Evolutionary conservation across 2,797 vertebrate species (phyloP).

Genomic region (Spea hammondii): DNA sequence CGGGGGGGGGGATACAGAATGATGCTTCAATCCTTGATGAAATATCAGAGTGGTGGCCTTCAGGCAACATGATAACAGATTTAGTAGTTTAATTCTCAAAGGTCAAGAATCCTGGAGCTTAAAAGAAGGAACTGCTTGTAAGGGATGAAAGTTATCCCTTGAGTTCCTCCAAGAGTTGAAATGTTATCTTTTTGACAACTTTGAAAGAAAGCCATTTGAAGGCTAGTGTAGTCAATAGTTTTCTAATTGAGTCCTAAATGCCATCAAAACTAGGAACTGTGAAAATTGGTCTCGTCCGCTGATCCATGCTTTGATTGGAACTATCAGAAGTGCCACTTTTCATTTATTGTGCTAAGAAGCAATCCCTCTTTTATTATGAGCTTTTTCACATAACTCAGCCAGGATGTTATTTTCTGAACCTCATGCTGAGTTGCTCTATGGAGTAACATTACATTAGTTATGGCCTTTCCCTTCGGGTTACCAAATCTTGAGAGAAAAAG

Average conservation of each 20-base stretch:
- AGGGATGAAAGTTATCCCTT: constrained; percentile 44
- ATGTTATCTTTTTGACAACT: constrained; percentile 47
- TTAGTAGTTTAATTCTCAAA: constrained; percentile 16
- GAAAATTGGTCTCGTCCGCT: constrained; percentile 41
- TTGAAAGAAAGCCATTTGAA: constrained; percentile 43
- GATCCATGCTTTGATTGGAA: constrained; percentile 43
- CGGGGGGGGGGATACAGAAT: neutral
- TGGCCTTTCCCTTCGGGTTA: constrained; percentile 39
- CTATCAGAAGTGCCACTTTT: constrained; percentile 35
- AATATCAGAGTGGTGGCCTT: constrained; percentile 32
- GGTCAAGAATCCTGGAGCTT: constrained; percentile 38
- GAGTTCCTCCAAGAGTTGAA: constrained; percentile 37
- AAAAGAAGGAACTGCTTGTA: constrained; percentile 42
- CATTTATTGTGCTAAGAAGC: constrained; percentile 40
- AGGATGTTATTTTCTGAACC: constrained; percentile 42
- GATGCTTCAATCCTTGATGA: neutral
- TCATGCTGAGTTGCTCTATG: constrained; percentile 41
- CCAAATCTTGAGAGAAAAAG: constrained; percentile 40
- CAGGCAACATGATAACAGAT: constrained; percentile 30
- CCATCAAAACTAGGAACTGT: constrained; percentile 39
- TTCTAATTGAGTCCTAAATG: constrained; percentile 43
- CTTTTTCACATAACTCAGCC: constrained; percentile 43
- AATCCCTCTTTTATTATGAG: constrained; percentile 21
- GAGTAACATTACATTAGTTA: constrained; percentile 45
- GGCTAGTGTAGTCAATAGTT: constrained; percentile 38